These are phyloP conservation scores for Dipus sagitta DNA, from an alignment of 2,797 vertebrate genomes.

Conservation along the genomic window DNA sequence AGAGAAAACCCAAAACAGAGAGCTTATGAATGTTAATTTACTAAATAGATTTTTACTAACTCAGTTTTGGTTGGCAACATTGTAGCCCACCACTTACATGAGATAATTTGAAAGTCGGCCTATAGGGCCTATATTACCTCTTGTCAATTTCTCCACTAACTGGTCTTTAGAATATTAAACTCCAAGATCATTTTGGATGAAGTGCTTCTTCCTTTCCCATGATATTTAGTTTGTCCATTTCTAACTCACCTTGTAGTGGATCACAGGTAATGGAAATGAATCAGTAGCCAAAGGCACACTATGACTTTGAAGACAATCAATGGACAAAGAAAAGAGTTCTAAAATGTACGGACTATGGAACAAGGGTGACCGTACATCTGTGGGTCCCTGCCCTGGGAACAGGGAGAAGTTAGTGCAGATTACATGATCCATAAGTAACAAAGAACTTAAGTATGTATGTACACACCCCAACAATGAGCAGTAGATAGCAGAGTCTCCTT, in stretches of 20 bases:
- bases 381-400: not conserved
- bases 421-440: not conserved
- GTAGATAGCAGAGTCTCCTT: not conserved
- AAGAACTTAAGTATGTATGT: no score
- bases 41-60: constrained; percentile 39
- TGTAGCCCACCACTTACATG: not conserved
- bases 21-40: constrained; percentile 68
- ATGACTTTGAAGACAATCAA: not conserved
- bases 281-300: not conserved
- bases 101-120: constrained; percentile 28
- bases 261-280: not conserved
- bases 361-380: not conserved
- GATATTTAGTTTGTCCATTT: constrained; percentile 34
- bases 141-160: constrained; percentile 20
- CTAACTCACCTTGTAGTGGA: not conserved
- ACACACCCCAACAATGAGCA: no score
- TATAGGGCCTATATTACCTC: not conserved
- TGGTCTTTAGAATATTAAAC: constrained; percentile 28
- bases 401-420: constrained; percentile 18
- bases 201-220: not conserved
- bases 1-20: constrained; percentile 58
- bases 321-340: not conserved
- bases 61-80: constrained; percentile 22
- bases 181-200: constrained; percentile 6
- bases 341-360: not conserved